Conservation (phyloP, 2,797 vertebrate genomes). For the Hozukius guyotensis region DNA sequence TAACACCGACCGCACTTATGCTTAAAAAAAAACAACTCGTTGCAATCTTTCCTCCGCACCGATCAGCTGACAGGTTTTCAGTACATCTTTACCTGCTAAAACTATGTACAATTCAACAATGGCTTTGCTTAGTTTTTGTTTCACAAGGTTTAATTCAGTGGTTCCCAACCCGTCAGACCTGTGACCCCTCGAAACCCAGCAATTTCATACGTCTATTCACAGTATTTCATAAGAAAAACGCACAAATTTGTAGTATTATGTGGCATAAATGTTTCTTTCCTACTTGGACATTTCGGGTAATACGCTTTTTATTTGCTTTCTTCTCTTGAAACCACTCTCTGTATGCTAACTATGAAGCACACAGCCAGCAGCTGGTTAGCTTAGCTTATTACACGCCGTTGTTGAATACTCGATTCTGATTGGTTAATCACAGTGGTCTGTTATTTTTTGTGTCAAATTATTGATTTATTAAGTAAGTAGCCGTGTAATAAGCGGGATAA, state of each 20-base stretch:
- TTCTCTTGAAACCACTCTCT: background rate
- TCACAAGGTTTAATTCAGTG: constrained; percentile 40
- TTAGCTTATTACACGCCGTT: background rate
- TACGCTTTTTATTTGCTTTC: too few relatives aligned
- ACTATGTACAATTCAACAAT: constrained; percentile 73
- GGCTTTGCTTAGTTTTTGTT: constrained; percentile 64
- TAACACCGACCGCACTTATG: constrained; percentile 36
- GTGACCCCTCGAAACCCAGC: background rate
- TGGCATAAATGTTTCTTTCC: background rate
- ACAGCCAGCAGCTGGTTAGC: background rate
- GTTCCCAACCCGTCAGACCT: background rate
- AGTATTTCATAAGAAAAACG: background rate
- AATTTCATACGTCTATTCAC: background rate
- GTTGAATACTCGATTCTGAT: too few relatives aligned
- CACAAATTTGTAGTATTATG: background rate
- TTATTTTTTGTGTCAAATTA: too few relatives aligned
- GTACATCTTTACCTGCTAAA: constrained; percentile 28
- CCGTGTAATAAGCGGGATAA: too few relatives aligned
- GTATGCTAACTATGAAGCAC: background rate
- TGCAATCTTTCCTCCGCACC: constrained; percentile 11
- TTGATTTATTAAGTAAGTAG: too few relatives aligned
- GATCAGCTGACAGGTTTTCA: constrained; percentile 21
- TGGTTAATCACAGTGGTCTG: too few relatives aligned
- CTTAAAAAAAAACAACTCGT: constrained; percentile 5
- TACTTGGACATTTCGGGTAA: background rate